Percentiles rank a stretch among this genome's conserved stretches.
phyloP scores from a whole-genome alignment of 2,797 vertebrate species.

The Triplophysa yarkandensis region DNA sequence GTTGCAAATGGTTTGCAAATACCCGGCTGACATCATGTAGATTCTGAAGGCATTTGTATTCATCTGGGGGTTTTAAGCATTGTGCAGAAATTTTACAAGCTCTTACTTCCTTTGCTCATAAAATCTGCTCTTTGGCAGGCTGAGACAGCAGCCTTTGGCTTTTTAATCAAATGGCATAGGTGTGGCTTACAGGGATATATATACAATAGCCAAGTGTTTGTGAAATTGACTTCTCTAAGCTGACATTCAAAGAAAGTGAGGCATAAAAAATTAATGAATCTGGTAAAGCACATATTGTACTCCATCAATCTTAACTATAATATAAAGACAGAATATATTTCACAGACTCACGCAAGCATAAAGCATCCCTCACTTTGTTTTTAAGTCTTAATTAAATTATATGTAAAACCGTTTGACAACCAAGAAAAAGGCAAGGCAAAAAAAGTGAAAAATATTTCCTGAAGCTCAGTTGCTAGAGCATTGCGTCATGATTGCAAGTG shows the following conservation, averaged over 20 bases:
- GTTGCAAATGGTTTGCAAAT: not conserved
- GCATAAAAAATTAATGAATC: not conserved
- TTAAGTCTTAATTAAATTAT: not conserved
- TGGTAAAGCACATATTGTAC: not conserved
- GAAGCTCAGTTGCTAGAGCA: too few species aligned
- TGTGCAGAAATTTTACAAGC: not conserved
- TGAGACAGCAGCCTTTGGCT: not conserved
- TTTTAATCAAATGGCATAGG: not conserved
- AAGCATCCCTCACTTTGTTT: not conserved
- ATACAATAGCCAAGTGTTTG: constrained; percentile 7
- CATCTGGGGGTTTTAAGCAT: not conserved
- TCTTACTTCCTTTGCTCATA: not conserved
- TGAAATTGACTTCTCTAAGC: not conserved
- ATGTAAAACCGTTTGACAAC: not conserved
- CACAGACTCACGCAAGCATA: not conserved
- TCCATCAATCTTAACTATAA: not conserved
- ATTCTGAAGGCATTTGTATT: constrained; percentile 1
- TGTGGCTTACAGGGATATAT: not conserved
- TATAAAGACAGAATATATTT: not conserved
- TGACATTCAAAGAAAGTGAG: constrained; percentile 8
- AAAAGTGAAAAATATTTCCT: too few species aligned
- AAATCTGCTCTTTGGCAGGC: not conserved
- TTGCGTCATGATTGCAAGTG: too few species aligned
- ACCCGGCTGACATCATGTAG: not conserved
- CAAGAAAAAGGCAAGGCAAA: not conserved